Percentiles rank a stretch among this genome's conserved stretches.
Evolutionary conservation across 2,797 vertebrate species (phyloP).

Genomic region (Phrynocephalus guinanensis): DNA sequence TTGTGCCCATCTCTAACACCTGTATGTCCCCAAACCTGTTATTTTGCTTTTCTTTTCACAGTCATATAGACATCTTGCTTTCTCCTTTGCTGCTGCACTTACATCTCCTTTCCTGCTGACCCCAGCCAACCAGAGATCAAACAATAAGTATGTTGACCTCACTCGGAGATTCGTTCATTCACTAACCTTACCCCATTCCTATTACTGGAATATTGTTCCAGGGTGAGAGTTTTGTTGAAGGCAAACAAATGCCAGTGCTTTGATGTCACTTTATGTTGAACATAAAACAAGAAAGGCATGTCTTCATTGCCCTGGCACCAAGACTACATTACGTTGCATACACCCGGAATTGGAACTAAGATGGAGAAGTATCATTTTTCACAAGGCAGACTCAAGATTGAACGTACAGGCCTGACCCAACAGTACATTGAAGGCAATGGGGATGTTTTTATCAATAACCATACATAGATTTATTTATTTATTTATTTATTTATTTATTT

Average conservation of each 20-base stretch:
- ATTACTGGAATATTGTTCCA: background rate
- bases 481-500: no score
- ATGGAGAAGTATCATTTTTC: background rate
- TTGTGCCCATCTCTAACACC: no score
- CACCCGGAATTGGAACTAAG: background rate
- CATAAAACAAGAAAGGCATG: background rate
- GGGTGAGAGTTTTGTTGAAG: background rate
- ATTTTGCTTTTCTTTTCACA: background rate
- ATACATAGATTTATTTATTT: no score
- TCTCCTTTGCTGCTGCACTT: background rate
- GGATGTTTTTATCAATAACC: no score
- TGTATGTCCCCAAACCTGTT: background rate
- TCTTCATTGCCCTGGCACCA: background rate
- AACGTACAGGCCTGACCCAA: no score
- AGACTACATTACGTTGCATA: background rate
- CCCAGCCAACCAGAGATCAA: background rate
- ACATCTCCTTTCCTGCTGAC: background rate
- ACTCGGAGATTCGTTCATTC: background rate
- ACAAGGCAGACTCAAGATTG: background rate
- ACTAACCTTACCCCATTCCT: background rate
- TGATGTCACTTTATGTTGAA: background rate
- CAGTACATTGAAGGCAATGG: no score
- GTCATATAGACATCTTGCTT: background rate
- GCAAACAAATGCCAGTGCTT: background rate
- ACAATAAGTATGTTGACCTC: no score